Evolutionary conservation across 2,797 vertebrate genomes (phyloP).

Genomic region (Poecilia picta): DNA sequence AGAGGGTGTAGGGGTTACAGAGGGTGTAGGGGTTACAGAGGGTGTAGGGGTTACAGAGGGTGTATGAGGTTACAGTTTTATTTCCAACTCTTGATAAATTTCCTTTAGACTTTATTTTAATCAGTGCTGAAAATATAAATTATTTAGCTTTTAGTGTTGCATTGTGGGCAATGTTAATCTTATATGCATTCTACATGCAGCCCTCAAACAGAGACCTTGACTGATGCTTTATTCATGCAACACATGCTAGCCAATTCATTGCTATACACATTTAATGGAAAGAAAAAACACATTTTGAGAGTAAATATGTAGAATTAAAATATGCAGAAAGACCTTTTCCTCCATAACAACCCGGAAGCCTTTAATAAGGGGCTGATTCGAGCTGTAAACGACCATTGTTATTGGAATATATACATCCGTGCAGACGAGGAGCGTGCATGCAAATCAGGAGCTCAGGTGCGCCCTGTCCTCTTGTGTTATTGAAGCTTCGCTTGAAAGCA

Average conservation of each 20-base stretch:
- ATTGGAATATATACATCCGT: neutral
- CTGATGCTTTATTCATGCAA: conserved; percentile 18
- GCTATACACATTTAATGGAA: neutral
- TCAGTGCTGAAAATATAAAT: neutral
- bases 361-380: conserved; percentile 16
- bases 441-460: conserved; percentile 1
- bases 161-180: neutral
- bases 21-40: too few relatives aligned
- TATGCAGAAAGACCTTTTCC: neutral
- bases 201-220: neutral
- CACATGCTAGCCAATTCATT: neutral
- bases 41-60: too few relatives aligned
- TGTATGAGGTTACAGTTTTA: neutral
- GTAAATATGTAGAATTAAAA: conserved; percentile 8
- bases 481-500: neutral
- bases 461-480: neutral
- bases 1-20: too few relatives aligned
- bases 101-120: neutral
- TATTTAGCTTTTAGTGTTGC: neutral
- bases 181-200: neutral
- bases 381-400: conserved; percentile 3
- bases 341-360: neutral
- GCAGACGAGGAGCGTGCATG: neutral
- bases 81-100: neutral
- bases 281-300: conserved; percentile 3